Percentiles rank a stretch among this genome's conserved stretches.
phyloP scores from a whole-genome alignment of 2,113 vertebrate species.

The Lota lota region DNA sequence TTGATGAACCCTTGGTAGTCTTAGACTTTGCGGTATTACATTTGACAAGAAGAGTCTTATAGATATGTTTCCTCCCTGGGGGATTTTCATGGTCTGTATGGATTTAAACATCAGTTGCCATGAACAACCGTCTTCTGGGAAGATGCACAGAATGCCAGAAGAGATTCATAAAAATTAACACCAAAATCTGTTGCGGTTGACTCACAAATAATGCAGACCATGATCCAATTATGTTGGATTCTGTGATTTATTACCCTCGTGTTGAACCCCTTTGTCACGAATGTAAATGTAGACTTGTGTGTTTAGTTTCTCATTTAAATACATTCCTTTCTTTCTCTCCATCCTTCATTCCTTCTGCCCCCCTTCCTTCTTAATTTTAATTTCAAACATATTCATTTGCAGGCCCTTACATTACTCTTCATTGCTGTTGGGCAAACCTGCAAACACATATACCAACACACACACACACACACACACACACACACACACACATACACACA shows the following conservation, averaged over 20 bases:
- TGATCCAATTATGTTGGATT: not conserved
- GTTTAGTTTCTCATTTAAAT: not conserved
- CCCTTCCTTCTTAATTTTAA: constrained; percentile 8
- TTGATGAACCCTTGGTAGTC: constrained; percentile 14
- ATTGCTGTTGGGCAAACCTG: not conserved
- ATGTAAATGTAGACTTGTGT: no score
- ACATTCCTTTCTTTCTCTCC: not conserved
- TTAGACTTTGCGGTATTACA: constrained; percentile 18
- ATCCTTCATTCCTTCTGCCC: not conserved
- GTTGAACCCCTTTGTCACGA: no score
- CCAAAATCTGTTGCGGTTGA: not conserved
- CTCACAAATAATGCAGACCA: constrained; percentile 12
- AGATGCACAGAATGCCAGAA: not conserved
- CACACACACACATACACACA: not conserved
- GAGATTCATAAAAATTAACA: not conserved
- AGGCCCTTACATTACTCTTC: not conserved
- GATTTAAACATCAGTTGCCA: constrained; percentile 19
- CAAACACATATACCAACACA: not conserved
- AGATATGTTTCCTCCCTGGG: constrained; percentile 7
- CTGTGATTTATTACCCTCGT: not conserved
- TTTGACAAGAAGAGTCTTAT: constrained; percentile 11
- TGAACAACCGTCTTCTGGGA: not conserved
- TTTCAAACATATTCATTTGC: no score
- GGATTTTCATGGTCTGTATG: constrained; percentile 32
- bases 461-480: not conserved